Base-by-base conservation (phyloP, 2,888 invertebrate species). In the Pardosa pseudoannulata region DNA sequence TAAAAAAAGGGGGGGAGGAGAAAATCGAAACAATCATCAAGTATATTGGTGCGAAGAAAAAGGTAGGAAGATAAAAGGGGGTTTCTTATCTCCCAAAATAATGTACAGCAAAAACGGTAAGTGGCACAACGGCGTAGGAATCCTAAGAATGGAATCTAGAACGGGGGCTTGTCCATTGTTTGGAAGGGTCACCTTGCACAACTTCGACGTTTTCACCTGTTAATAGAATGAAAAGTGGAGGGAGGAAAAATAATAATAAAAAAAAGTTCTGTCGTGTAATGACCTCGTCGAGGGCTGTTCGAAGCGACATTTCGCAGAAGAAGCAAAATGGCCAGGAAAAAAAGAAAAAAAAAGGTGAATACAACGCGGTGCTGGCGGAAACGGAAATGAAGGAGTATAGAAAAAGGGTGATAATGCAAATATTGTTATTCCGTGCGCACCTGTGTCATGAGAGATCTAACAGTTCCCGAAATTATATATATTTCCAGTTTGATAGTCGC, bases 121-220 rank as follows among this genome's bases (percentile, higher is more conserved):
- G 28, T n/a, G 29, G 65, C 27, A 67, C 32, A 67, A 56, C 68
- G 13, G 75, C 23, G 39, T 39, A 70, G 19, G 50, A 81, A 70
- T 81, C 70, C 74, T 68, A 32, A 74, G 81, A 81, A 81, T 29
- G 81, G 81, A 75, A 81, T 81, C 56, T 75, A 75, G 75, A 70
- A 75, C 74, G 74, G 70, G 50, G 76, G 23, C 32, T n/a, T 31
- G 19, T 36, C 70, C 70, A 81, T 81, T 81, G 81, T 81, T 75
- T 19, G 62, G 16, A 56, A 56, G 50, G 62, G 75, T 81, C 81
- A 64, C 70, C 75, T 81, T 81, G 75, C 75, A 70, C 74, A 81
- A 81, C 56, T 23, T 13, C 9, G 1, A 46, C 11, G 36, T 36
- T 46, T 56, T 56, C 23, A 23, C 23, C 56, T 56, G 23, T 56